Percentiles rank a stretch among this genome's conserved stretches.
Evolutionary conservation across 2,797 vertebrate species (phyloP).

Genomic region (Schizopygopsis pylzovi): DNA sequence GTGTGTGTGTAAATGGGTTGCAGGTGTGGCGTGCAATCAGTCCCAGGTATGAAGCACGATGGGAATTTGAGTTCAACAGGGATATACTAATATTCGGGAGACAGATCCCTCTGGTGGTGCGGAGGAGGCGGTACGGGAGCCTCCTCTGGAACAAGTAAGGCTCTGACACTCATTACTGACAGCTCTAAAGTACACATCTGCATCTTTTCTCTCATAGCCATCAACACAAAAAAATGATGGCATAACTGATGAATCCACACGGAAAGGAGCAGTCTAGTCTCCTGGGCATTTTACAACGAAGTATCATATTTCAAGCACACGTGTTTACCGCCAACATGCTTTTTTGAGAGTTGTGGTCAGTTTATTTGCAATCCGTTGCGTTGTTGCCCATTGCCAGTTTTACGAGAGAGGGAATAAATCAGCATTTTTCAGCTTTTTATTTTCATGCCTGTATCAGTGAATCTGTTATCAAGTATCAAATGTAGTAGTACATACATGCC

Average conservation of each 20-base stretch:
- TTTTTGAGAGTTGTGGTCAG: slow-evolving; percentile 47
- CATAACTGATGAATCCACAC: slow-evolving; percentile 17
- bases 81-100: no score
- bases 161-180: slow-evolving; percentile 25
- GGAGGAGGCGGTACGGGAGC: no score
- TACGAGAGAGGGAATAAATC: not conserved
- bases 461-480: slow-evolving; percentile 24
- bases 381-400: slow-evolving; percentile 17
- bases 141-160: no score
- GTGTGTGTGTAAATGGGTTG: no score
- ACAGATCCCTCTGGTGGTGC: no score
- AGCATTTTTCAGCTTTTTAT: slow-evolving; percentile 32
- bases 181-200: not conserved
- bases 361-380: slow-evolving; percentile 26
- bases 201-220: slow-evolving; percentile 17
- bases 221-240: not conserved
- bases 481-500: slow-evolving; percentile 17
- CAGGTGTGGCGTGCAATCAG: no score
- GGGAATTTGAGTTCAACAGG: no score
- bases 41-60: no score
- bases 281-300: slow-evolving; percentile 14
- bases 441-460: slow-evolving; percentile 43
- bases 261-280: slow-evolving; percentile 10
- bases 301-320: slow-evolving; percentile 28
- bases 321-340: slow-evolving; percentile 16